These are phyloP conservation scores for Zygaena filipendulae DNA, from an alignment of 2,888 invertebrate genomes.

Conservation along the genomic window DNA sequence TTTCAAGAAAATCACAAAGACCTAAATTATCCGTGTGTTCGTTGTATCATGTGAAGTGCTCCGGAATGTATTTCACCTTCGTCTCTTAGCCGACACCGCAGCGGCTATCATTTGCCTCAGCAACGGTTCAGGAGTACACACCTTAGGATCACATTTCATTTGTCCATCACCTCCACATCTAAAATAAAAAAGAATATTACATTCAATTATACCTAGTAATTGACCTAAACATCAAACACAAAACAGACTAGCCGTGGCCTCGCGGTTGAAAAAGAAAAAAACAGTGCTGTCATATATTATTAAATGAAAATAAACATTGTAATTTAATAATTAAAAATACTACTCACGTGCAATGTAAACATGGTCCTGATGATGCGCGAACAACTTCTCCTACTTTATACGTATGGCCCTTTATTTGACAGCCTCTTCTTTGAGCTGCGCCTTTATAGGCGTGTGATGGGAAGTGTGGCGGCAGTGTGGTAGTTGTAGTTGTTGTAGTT, in stretches of 20 bases:
- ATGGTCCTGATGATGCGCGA: slow-evolving; percentile 88
- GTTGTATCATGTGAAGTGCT: slow-evolving; percentile 23
- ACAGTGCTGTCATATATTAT: too few species aligned
- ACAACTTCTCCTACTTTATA: slow-evolving; percentile 89
- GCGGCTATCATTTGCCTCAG: slow-evolving; percentile 90
- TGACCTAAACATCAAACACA: too few species aligned
- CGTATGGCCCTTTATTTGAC: slow-evolving; percentile 86
- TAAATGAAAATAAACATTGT: too few species aligned
- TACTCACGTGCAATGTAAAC: slow-evolving; percentile 94
- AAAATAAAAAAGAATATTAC: slow-evolving; percentile 35
- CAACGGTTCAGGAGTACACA: slow-evolving; percentile 91
- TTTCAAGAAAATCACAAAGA: too few species aligned
- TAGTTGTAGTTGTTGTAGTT: slow-evolving; percentile 89
- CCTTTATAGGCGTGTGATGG: slow-evolving; percentile 82
- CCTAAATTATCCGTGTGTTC: too few species aligned
- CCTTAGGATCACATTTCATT: slow-evolving; percentile 94
- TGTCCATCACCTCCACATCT: slow-evolving; percentile 93
- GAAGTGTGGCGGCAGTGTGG: slow-evolving; percentile 87
- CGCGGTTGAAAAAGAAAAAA: too few species aligned
- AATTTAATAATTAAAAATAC: too few species aligned
- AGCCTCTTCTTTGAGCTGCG: slow-evolving; percentile 79
- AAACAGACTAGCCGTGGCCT: too few species aligned
- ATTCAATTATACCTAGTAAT: not conserved
- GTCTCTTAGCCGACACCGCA: slow-evolving; percentile 77
- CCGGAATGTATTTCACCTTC: slow-evolving; percentile 70